Evolutionary conservation across 2,888 invertebrate genomes (phyloP).

Genomic region (Galerucella pusilla): DNA sequence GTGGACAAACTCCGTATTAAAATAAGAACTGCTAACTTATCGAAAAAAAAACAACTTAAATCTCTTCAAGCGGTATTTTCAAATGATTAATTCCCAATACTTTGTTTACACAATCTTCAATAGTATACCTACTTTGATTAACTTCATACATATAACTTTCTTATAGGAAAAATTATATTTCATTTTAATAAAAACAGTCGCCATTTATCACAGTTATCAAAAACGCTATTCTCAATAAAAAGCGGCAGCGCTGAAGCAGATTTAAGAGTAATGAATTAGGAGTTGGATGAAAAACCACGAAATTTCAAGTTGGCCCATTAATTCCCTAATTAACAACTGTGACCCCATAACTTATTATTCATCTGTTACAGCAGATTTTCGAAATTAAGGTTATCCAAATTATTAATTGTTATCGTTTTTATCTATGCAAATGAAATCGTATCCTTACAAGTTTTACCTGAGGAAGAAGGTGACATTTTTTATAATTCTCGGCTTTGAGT

Average conservation of each 20-base stretch:
- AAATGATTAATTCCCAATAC: too few relatives aligned
- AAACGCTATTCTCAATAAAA: neutral
- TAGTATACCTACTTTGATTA: too few relatives aligned
- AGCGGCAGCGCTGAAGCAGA: slow-evolving; percentile 15
- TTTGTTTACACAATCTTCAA: too few relatives aligned
- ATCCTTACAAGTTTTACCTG: slow-evolving; percentile 40
- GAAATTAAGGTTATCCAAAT: slow-evolving; percentile 54
- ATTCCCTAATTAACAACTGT: slow-evolving; percentile 65
- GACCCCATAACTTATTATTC: slow-evolving; percentile 64
- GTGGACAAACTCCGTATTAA: too few relatives aligned
- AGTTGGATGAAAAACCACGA: slow-evolving; percentile 47
- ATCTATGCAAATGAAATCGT: slow-evolving; percentile 59
- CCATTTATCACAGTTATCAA: slow-evolving; percentile 7
- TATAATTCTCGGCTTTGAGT: neutral
- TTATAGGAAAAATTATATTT: neutral
- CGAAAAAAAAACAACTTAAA: too few relatives aligned
- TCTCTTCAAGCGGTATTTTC: too few relatives aligned
- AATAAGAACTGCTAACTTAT: too few relatives aligned
- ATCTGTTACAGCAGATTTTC: slow-evolving; percentile 59
- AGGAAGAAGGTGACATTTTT: neutral
- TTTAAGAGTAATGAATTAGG: slow-evolving; percentile 20
- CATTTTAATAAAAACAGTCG: neutral
- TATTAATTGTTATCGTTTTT: slow-evolving; percentile 63
- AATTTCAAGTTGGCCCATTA: slow-evolving; percentile 59
- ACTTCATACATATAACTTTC: too few relatives aligned